phyloP scores from a whole-genome alignment of 2,797 vertebrate species.

The Spondyliosoma cantharus region DNA sequence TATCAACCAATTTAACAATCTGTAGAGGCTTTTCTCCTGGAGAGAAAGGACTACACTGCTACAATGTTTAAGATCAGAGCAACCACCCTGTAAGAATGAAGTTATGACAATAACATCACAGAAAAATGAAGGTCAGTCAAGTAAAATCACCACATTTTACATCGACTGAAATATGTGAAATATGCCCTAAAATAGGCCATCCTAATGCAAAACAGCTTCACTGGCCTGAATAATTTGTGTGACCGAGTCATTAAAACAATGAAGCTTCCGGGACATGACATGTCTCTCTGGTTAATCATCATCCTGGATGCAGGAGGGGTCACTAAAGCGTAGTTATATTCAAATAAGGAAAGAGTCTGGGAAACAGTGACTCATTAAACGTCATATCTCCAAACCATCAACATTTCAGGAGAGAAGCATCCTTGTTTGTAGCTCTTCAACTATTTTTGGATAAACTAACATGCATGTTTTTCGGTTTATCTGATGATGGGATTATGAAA shows the following conservation, averaged over 20 bases:
- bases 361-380: slow-evolving; percentile 41
- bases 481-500: slow-evolving; percentile 44
- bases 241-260: slow-evolving; percentile 70
- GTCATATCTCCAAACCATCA: slow-evolving; percentile 17
- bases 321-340: slow-evolving; percentile 28
- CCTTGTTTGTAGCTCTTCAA: slow-evolving; percentile 8
- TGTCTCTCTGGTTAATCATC: slow-evolving; percentile 65
- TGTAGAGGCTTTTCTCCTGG: background rate
- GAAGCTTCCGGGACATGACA: slow-evolving; percentile 48
- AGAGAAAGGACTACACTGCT: background rate
- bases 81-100: background rate
- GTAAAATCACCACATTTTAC: slow-evolving; percentile 41
- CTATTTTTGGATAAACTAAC: slow-evolving; percentile 34
- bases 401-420: background rate
- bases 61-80: background rate
- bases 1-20: slow-evolving; percentile 4
- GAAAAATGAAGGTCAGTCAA: slow-evolving; percentile 14
- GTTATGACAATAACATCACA: background rate
- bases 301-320: slow-evolving; percentile 40
- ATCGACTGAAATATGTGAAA: slow-evolving; percentile 31
- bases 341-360: slow-evolving; percentile 46
- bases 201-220: slow-evolving; percentile 59
- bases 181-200: slow-evolving; percentile 61
- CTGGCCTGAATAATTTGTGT: slow-evolving; percentile 66
- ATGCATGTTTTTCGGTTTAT: slow-evolving; percentile 28